Percentiles rank a stretch among this genome's conserved stretches.
phyloP scores from a whole-genome alignment of 2,113 vertebrate species.

The Procavia capensis region DNA sequence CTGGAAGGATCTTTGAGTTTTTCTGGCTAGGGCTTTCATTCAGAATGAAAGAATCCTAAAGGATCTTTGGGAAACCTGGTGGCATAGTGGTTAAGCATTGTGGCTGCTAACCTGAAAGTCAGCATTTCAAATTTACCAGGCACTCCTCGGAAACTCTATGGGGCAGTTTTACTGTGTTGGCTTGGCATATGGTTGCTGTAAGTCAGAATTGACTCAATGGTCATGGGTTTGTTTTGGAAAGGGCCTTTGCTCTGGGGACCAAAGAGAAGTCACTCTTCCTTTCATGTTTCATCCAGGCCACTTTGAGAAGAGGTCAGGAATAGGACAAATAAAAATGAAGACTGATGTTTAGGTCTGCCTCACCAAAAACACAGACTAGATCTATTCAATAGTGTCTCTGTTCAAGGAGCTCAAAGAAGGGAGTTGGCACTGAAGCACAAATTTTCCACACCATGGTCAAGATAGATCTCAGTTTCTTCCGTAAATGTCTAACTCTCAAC shows the following conservation, averaged over 20 bases:
- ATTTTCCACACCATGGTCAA: neutral
- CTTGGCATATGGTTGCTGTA: too few species aligned
- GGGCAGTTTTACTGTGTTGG: too few species aligned
- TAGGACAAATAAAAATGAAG: neutral
- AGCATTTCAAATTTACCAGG: too few species aligned
- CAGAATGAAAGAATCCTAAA: neutral
- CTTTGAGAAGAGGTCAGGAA: neutral
- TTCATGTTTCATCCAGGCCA: neutral
- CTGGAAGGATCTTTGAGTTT: neutral
- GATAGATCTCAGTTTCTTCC: neutral
- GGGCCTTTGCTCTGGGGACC: neutral
- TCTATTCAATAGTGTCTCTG: neutral
- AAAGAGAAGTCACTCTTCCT: neutral
- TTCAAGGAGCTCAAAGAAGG: neutral
- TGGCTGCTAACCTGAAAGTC: too few species aligned
- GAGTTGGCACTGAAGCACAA: neutral
- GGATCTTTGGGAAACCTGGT: too few species aligned
- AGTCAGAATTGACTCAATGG: too few species aligned
- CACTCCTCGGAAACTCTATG: too few species aligned
- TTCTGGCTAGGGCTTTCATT: neutral
- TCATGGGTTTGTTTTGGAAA: too few species aligned
- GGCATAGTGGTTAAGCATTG: too few species aligned
- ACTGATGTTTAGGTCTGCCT: neutral
- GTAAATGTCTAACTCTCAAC: neutral
- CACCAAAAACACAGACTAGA: neutral